phyloP scores from a whole-genome alignment of 1,140 invertebrate genomes.

The Coelopa frigida region DNA sequence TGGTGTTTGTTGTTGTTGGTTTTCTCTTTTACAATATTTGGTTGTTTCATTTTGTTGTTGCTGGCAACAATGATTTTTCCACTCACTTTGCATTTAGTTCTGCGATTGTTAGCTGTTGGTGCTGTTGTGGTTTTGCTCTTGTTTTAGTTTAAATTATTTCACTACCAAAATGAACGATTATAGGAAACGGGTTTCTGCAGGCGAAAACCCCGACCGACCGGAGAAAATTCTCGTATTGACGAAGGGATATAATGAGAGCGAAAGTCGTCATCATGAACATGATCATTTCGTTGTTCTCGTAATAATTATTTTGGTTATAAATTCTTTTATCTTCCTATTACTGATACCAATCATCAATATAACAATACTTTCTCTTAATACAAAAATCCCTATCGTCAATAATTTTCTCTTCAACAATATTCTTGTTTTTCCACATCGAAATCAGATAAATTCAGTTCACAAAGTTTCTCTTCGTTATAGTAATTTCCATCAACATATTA shows the following conservation, averaged over 20 bases:
- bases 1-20: conserved; percentile 13
- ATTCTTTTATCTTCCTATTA: conserved; percentile 1
- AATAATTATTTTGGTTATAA: background rate
- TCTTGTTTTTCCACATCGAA: too few species aligned
- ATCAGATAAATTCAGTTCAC: too few species aligned
- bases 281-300: background rate
- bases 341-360: conserved; percentile 4
- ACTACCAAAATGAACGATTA: background rate
- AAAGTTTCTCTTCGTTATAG: too few species aligned
- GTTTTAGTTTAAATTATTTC: background rate
- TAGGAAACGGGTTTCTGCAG: too few species aligned
- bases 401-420: too few species aligned
- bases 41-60: conserved; percentile 33
- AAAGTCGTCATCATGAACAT: too few species aligned
- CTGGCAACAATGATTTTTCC: too few species aligned
- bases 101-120: conserved; percentile 24
- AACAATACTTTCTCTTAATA: conserved; percentile 5
- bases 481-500: background rate
- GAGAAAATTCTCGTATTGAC: too few species aligned
- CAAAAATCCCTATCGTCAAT: too few species aligned
- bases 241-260: too few species aligned
- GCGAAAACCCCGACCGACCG: too few species aligned
- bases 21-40: conserved; percentile 26
- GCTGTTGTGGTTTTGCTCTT: conserved; percentile 33
- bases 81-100: conserved; percentile 11